phyloP scores from a whole-genome alignment of 2,797 vertebrate species.

The Octomys mimax region DNA sequence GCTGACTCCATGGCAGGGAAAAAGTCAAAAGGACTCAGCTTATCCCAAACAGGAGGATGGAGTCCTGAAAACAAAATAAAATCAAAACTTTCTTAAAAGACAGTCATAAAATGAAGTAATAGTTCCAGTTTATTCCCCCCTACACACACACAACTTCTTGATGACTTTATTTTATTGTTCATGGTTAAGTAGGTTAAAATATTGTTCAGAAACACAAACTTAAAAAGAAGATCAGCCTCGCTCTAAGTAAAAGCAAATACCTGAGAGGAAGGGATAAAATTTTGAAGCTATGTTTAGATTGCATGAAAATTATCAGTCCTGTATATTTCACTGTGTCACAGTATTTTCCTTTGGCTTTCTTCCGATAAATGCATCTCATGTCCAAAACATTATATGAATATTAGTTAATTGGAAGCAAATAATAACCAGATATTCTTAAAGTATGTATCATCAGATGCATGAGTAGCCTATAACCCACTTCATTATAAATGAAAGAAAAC shows the following conservation, averaged over 20 bases:
- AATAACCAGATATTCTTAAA: slow-evolving; percentile 46
- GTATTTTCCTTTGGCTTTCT: slow-evolving; percentile 66
- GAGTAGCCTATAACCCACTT: slow-evolving; percentile 9
- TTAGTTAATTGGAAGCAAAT: slow-evolving; percentile 63
- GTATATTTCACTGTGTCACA: slow-evolving; percentile 58
- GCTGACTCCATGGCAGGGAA: background rate
- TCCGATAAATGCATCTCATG: slow-evolving; percentile 38
- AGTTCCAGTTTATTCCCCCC: background rate
- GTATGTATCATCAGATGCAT: slow-evolving; percentile 21
- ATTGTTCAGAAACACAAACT: slow-evolving; percentile 10
- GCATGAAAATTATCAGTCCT: slow-evolving; percentile 36
- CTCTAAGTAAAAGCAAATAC: slow-evolving; percentile 38
- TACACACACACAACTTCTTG: background rate
- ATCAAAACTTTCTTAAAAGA: slow-evolving; percentile 47
- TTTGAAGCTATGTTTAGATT: slow-evolving; percentile 25
- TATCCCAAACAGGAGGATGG: slow-evolving; percentile 18
- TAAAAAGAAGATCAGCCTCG: slow-evolving; percentile 26
- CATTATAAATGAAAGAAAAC: slow-evolving; percentile 46
- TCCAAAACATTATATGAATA: slow-evolving; percentile 52
- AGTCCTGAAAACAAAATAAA: slow-evolving; percentile 34
- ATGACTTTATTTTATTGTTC: background rate
- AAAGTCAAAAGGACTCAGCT: background rate
- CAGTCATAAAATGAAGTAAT: slow-evolving; percentile 56
- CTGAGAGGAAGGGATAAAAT: background rate
- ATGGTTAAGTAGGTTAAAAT: slow-evolving; percentile 29